Evolutionary conservation across 2,888 invertebrate species (phyloP), one percentile per base, ranked within the genome.

Genomic region (Parthenolecanium corni): DNA sequence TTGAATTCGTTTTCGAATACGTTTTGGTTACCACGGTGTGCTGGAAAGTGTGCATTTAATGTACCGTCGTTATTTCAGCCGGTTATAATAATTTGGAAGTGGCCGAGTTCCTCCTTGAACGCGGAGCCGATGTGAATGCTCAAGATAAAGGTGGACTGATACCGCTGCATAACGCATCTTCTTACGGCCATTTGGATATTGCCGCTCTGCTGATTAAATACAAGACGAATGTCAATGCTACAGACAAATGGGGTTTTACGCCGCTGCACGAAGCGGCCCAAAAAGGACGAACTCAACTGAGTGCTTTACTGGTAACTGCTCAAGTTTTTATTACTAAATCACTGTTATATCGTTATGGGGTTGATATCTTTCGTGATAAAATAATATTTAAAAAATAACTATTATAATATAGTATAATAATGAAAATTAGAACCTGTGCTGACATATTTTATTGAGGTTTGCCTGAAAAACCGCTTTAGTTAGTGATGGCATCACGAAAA

Each of bases 31-130:
- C n/a, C n/a, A n/a, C n/a, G n/a, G n/a, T n/a, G n/a, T n/a, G n/a
- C n/a, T n/a, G n/a, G n/a, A n/a, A n/a, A n/a, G n/a, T n/a, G n/a
- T n/a, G n/a, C n/a, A n/a, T n/a, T n/a, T n/a, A n/a, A n/a, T n/a
- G n/a, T n/a, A n/a, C n/a, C n/a, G n/a, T n/a, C n/a, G n/a, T n/a
- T 64, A 67, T 73, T 76, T 44, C 73, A 84, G 95, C 95, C 65
- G 96, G 96, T 20, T 97, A 96, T 76, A 97, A 97, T 74, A 96
- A 96, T 73, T 79, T 92, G 52, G 95, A 96, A 73, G 93, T 96
- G 6, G 94, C 95, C 0, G 92, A 94, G 71, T 92, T 87, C 69
- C 77, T 97, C 1, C 75, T 67, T 23, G 91, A 91, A 71, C 86
- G 89, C 66, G 96, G 95, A 0, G 95, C 93, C 0, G 91, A 92